Percentiles rank a stretch among this genome's conserved stretches.
These are phyloP conservation scores for Aphidoletes aphidimyza DNA, from an alignment of 2,888 invertebrate species.

Conservation along the genomic window DNA sequence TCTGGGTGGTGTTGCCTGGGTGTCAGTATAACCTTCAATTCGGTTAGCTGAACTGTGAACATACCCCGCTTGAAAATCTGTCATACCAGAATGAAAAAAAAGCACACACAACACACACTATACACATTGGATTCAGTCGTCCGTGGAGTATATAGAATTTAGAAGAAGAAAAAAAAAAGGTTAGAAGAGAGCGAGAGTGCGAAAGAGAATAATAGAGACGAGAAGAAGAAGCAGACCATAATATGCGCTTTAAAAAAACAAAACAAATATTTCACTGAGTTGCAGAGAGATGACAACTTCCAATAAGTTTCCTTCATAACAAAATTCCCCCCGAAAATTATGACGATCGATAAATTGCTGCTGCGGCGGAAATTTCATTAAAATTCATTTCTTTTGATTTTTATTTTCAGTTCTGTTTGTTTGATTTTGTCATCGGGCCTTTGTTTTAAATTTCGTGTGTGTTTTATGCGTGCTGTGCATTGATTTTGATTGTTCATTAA, in stretches of 20 bases:
- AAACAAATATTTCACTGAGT: slow-evolving; percentile 50
- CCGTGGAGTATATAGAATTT: background rate
- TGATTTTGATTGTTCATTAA: too few relatives aligned
- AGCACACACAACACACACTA: background rate
- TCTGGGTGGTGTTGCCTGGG: slow-evolving; percentile 1
- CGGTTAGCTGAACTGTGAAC: slow-evolving; percentile 35
- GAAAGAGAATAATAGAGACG: too few relatives aligned
- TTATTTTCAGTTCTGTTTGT: background rate
- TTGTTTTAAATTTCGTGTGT: background rate
- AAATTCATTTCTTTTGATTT: background rate
- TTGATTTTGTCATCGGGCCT: background rate
- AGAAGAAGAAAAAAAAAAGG: background rate
- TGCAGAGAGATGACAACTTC: slow-evolving; percentile 41
- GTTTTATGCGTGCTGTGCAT: too few relatives aligned
- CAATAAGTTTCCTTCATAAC: slow-evolving; percentile 20
- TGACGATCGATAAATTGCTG: slow-evolving; percentile 50
- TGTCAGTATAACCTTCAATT: background rate
- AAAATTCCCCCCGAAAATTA: too few relatives aligned
- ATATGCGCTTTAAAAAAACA: slow-evolving; percentile 53
- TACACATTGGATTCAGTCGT: too few relatives aligned
- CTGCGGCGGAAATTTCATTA: background rate
- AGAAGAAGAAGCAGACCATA: background rate
- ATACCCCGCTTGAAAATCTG: background rate
- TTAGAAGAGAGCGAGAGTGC: background rate
- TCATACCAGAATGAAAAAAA: background rate